Conservation (phyloP, 2,113 vertebrate species). For the Clarias magur region DNA sequence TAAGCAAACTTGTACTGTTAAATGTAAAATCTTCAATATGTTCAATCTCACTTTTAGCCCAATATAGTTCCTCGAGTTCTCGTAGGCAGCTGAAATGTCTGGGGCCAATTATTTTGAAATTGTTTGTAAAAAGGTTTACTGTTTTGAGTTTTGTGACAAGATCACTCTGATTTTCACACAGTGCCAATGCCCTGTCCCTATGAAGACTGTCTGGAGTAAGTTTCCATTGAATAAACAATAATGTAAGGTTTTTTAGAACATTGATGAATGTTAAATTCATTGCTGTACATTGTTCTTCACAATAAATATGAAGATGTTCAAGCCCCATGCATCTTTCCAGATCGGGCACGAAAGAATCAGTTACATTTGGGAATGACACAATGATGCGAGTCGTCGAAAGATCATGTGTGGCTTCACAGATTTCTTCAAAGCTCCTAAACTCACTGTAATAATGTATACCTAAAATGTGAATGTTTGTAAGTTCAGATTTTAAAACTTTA, state of each 20-base stretch:
- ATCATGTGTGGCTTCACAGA: neutral
- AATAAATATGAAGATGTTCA: neutral
- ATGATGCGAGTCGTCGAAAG: neutral
- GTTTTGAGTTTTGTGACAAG: neutral
- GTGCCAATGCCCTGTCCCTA: neutral
- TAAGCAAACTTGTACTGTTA: no score
- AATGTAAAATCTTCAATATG: no score
- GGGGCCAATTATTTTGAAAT: neutral
- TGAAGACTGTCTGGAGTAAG: neutral
- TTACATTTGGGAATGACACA: accelerated
- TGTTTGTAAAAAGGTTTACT: neutral
- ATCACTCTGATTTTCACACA: constrained; percentile 29
- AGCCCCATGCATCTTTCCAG: neutral
- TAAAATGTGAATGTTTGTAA: neutral
- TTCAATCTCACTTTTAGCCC: no score
- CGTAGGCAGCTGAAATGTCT: no score
- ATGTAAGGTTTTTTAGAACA: neutral
- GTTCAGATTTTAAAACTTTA: neutral
- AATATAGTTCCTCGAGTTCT: neutral
- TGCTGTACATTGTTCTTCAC: neutral
- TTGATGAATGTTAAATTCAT: constrained; percentile 20
- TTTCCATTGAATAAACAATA: accelerated
- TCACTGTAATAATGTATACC: accelerated
- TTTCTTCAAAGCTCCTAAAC: neutral
- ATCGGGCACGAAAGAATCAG: neutral